These are phyloP conservation scores for Fissipunctia ypsillon DNA, from an alignment of 2,888 invertebrate species.

Conservation along the genomic window DNA sequence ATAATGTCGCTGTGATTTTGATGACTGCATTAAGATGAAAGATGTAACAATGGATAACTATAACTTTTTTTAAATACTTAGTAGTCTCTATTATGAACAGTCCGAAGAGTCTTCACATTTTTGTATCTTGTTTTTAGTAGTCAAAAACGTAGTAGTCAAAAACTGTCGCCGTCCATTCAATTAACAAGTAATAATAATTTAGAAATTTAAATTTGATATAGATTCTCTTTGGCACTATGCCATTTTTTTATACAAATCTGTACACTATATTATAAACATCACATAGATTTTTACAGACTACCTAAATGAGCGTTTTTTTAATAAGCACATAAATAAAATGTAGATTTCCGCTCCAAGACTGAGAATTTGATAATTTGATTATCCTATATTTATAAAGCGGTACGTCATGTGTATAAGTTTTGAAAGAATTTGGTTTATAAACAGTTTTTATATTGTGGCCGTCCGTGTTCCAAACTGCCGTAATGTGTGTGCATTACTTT, in stretches of 20 bases:
- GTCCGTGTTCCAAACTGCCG: constrained; percentile 17
- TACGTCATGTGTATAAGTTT: background rate
- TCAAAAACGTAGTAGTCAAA: background rate
- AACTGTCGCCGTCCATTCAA: constrained; percentile 26
- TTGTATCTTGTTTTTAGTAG: background rate
- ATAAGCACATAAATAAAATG: constrained; percentile 16
- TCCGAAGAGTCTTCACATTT: background rate
- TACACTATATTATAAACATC: constrained; percentile 56
- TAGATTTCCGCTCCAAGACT: background rate
- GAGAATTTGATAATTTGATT: constrained; percentile 31
- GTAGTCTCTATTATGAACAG: background rate
- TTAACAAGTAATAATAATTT: constrained; percentile 1
- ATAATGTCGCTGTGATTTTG: background rate
- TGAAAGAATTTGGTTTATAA: constrained; percentile 8
- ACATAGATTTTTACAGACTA: constrained; percentile 56
- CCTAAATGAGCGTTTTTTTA: constrained; percentile 40
- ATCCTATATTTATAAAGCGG: constrained; percentile 15
- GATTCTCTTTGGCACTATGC: constrained; percentile 55
- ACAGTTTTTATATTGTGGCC: constrained; percentile 5
- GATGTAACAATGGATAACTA: background rate
- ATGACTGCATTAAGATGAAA: constrained; percentile 11
- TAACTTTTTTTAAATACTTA: background rate
- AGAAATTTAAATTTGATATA: constrained; percentile 32
- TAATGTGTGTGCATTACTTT: constrained; percentile 16
- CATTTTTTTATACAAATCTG: constrained; percentile 33